phyloP scores from a whole-genome alignment of 2,888 invertebrate species.

The Pseudococcus longispinus region DNA sequence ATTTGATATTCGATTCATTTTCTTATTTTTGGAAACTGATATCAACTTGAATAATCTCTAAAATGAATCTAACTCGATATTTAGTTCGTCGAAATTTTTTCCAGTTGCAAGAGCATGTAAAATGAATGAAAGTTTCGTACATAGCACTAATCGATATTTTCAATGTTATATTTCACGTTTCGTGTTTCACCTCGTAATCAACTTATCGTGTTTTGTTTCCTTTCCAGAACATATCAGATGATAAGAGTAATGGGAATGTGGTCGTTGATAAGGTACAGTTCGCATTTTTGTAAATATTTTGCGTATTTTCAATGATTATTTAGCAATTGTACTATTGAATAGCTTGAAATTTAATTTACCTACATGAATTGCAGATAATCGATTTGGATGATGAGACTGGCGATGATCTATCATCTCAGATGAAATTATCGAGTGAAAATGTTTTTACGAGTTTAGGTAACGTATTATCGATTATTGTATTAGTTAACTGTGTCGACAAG shows the following conservation, averaged over 20 bases:
- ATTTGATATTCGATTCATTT: no score
- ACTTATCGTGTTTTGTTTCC: not conserved
- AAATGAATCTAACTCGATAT: no score
- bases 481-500: not conserved
- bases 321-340: not conserved
- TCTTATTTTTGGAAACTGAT: no score
- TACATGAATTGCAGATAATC: not conserved
- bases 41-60: no score
- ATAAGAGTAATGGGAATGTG: not conserved
- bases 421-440: not conserved
- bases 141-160: constrained; percentile 19
- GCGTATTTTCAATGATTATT: not conserved
- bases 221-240: constrained; percentile 31
- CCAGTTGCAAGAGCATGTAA: not conserved
- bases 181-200: not conserved
- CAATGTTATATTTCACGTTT: not conserved
- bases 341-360: not conserved
- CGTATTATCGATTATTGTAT: not conserved
- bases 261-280: constrained; percentile 9
- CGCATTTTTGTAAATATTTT: not conserved
- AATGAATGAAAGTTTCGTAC: not conserved
- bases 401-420: not conserved
- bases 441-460: constrained; percentile 10
- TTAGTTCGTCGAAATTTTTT: not conserved
- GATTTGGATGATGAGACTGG: constrained; percentile 17